Evolutionary conservation across 2,888 invertebrate genomes (phyloP), one percentile per base, ranked within the genome.

Genomic region (Aleiodes leptofemur): DNA sequence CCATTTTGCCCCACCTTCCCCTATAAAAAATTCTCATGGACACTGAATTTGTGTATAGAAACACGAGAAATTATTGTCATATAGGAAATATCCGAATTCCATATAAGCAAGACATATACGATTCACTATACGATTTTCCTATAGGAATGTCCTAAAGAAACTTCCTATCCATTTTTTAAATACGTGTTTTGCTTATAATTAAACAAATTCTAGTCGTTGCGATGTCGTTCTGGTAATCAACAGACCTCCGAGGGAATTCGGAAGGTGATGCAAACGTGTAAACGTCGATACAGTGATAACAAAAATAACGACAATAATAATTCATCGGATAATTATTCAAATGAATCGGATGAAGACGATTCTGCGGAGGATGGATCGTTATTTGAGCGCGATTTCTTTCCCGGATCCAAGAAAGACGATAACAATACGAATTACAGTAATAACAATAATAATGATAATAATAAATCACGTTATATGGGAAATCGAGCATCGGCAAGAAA

Each of bases 151-250:
- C n/a, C n/a, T n/a, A n/a, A n/a, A n/a, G n/a, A n/a, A n/a, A n/a
- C n/a, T n/a, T n/a, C n/a, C n/a, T n/a, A n/a, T n/a, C n/a, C n/a
- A n/a, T n/a, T n/a, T n/a, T n/a, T n/a, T n/a, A n/a, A n/a, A n/a
- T n/a, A n/a, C n/a, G n/a, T n/a, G n/a, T n/a, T n/a, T 23, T 23
- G 23, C 23, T 23, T 23, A 23, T 23, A 51, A 11, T 38, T 14
- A n/a, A 16, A 61, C 38, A 34, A 74, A 69, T 69, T 61, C 14
- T 59, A 92, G 92, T 90, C 91, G 8, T 83, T 94, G 29, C 92
- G 90, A 83, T 94, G 94, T 81, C 91, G 91, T 11, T 90, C 92
- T 0, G 92, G 92, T 64, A 92, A 92, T 72, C 92, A 92, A 31
- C 91, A 91, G n/a, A 90, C 91, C 74, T 92, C 93, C 80, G 90